These are phyloP conservation scores for Monomorium pharaonis DNA, from an alignment of 1,140 invertebrate genomes.

Conservation along the genomic window DNA sequence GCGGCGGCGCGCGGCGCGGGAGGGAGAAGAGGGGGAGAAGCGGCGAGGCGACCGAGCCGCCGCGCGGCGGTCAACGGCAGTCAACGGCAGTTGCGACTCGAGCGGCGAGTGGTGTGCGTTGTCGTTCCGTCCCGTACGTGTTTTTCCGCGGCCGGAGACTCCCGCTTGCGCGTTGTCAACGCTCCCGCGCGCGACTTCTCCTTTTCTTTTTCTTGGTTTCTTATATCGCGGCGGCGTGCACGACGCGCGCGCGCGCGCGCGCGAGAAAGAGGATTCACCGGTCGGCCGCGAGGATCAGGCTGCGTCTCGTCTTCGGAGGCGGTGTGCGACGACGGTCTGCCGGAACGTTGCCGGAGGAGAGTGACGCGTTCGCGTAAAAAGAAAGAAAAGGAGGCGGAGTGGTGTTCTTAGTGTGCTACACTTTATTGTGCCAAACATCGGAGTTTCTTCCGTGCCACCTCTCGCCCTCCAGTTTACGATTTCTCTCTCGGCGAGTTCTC, in stretches of 20 bases:
- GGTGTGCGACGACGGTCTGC: no score
- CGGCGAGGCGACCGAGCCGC: slow-evolving; percentile 6
- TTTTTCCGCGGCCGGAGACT: slow-evolving; percentile 38
- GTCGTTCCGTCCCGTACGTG: slow-evolving; percentile 62
- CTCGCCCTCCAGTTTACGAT: no score
- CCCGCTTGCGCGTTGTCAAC: background rate
- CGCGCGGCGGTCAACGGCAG: no score
- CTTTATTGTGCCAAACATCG: slow-evolving; percentile 46
- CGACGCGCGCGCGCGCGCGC: background rate
- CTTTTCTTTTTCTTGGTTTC: slow-evolving; percentile 48
- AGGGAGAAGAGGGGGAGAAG: background rate
- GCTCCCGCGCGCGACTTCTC: slow-evolving; percentile 53
- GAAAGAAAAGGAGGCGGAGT: slow-evolving; percentile 30
- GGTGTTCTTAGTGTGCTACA: slow-evolving; percentile 44
- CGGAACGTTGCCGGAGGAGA: slow-evolving; percentile 6
- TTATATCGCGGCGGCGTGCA: slow-evolving; percentile 47
- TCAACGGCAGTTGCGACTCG: slow-evolving; percentile 78
- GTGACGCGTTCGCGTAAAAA: slow-evolving; percentile 6
- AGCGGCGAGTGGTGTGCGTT: slow-evolving; percentile 72
- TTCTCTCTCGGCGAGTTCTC: no score
- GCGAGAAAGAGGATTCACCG: background rate
- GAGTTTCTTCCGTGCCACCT: background rate
- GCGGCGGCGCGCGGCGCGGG: background rate
- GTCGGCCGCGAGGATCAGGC: no score
- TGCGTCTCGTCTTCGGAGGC: no score